Percentiles rank a stretch among this genome's conserved stretches.
phyloP scores from a whole-genome alignment of 2,797 vertebrate genomes.

The Anguilla anguilla region DNA sequence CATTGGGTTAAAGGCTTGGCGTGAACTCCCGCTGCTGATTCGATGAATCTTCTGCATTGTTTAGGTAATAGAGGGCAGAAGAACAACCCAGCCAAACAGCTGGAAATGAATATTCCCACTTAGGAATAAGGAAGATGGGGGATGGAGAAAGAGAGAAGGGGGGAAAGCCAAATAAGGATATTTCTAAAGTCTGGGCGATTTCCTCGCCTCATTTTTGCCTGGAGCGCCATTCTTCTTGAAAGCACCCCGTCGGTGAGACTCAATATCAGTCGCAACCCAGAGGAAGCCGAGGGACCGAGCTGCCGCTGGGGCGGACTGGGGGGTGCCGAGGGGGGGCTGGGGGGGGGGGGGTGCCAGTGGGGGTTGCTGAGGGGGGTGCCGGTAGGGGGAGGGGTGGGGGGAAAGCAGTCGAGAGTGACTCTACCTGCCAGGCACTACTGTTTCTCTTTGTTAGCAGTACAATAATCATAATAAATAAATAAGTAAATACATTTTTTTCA shows the following conservation, averaged over 20 bases:
- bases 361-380: no score
- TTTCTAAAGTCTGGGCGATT: background rate
- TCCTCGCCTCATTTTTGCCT: background rate
- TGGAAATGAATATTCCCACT: background rate
- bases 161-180: constrained; percentile 2
- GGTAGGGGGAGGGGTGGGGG: no score
- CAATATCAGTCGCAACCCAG: background rate
- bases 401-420: constrained; percentile 52
- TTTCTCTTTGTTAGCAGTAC: constrained; percentile 68
- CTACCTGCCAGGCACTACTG: constrained; percentile 56
- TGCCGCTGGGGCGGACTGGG: background rate
- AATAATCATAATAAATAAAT: constrained; percentile 35
- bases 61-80: background rate
- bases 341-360: no score
- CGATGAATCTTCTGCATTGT: background rate
- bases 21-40: background rate
- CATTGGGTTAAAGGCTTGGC: background rate
- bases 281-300: background rate
- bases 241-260: background rate
- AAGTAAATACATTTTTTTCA: no score
- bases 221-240: background rate
- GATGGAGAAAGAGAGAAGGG: background rate
- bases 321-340: no score
- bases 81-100: background rate
- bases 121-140: background rate